phyloP scores from a whole-genome alignment of 1,140 invertebrate species.

The Popillia japonica region DNA sequence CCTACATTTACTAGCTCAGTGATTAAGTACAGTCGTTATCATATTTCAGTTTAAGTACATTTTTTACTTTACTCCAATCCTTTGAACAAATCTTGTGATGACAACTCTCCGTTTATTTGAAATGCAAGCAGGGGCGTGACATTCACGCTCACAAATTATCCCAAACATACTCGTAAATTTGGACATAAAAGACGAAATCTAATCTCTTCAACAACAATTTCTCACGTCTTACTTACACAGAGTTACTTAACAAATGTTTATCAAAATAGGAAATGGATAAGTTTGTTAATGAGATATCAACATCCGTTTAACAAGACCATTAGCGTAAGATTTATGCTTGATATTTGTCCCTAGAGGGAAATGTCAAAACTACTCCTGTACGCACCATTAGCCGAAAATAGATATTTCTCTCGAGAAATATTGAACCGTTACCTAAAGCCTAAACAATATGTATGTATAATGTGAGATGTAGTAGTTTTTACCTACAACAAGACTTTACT shows the following conservation, averaged over 20 bases:
- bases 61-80: background rate
- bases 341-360: slow-evolving; percentile 55
- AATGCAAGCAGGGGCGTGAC: slow-evolving; percentile 13
- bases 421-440: background rate
- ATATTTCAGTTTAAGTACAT: background rate
- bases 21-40: background rate
- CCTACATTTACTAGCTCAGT: no score
- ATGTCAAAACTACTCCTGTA: slow-evolving; percentile 49
- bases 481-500: background rate
- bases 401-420: slow-evolving; percentile 19
- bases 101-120: background rate
- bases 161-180: slow-evolving; percentile 22
- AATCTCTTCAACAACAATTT: slow-evolving; percentile 33
- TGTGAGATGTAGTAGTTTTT: background rate
- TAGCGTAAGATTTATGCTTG: slow-evolving; percentile 55
- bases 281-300: slow-evolving; percentile 51
- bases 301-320: slow-evolving; percentile 50
- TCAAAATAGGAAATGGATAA: slow-evolving; percentile 44
- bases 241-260: slow-evolving; percentile 38
- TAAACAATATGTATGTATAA: background rate
- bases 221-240: slow-evolving; percentile 15
- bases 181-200: slow-evolving; percentile 17
- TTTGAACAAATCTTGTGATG: slow-evolving; percentile 11
- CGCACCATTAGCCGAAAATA: slow-evolving; percentile 41
- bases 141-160: slow-evolving; percentile 15